Evolutionary conservation across 2,797 vertebrate genomes (phyloP).

Genomic region (Apogon hyalosoma): DNA sequence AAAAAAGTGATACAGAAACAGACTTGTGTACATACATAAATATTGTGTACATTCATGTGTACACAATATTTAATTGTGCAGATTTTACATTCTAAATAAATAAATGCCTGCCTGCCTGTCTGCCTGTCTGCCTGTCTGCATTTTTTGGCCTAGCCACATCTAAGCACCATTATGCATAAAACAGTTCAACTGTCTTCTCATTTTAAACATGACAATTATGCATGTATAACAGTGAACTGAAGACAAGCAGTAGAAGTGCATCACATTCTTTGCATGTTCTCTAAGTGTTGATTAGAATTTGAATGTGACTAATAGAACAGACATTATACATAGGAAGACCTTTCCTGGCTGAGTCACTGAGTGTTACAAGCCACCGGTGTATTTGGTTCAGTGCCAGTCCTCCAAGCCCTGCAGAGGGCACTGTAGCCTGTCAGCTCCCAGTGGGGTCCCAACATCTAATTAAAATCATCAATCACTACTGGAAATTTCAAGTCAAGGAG

Average conservation of each 20-base stretch:
- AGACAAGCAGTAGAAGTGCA: not conserved
- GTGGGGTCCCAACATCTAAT: constrained; percentile 46
- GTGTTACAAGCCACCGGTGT: constrained; percentile 20
- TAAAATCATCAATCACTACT: constrained; percentile 64
- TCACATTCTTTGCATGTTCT: not conserved
- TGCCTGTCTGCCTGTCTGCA: no score
- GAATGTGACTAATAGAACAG: constrained; percentile 4
- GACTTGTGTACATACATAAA: no score
- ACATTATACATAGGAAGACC: constrained; percentile 8
- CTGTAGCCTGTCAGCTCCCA: constrained; percentile 31
- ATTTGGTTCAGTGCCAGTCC: constrained; percentile 39
- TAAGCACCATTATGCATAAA: not conserved
- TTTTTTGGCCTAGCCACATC: constrained; percentile 40
- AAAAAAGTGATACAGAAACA: no score
- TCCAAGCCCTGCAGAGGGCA: constrained; percentile 44
- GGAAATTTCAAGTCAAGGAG: constrained; percentile 32
- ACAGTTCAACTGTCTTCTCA: constrained; percentile 8
- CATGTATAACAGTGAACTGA: constrained; percentile 1
- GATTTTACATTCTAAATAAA: no score
- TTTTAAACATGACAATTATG: constrained; percentile 6
- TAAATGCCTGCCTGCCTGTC: no score
- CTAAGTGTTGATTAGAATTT: constrained; percentile 6
- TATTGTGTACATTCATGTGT: no score
- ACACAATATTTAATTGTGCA: no score
- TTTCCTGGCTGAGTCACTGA: constrained; percentile 15